These are phyloP conservation scores for Brienomyrus longianalis DNA, from an alignment of 2,113 vertebrate species.

Conservation along the genomic window DNA sequence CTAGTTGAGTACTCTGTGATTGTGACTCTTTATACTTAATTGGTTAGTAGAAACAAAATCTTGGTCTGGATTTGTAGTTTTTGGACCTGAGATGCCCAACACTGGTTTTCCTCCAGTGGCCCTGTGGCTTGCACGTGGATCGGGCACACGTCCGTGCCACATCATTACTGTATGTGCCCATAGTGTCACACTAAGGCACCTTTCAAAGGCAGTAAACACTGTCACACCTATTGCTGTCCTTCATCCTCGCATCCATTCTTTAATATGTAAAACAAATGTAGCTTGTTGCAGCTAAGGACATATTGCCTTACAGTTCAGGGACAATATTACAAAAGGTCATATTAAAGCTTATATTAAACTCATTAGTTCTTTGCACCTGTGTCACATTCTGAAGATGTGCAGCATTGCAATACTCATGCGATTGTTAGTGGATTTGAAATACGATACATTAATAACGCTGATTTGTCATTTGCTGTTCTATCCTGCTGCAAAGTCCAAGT, in stretches of 20 bases:
- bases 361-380: not conserved
- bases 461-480: not conserved
- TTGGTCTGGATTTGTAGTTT: not conserved
- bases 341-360: not conserved
- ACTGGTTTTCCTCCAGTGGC: not conserved
- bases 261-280: not conserved
- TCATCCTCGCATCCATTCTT: not conserved
- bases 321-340: not conserved
- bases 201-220: not conserved
- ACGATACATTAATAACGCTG: not conserved
- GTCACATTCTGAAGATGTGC: not conserved
- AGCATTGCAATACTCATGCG: not conserved
- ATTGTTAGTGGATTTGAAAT: not conserved
- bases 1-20: too few relatives aligned
- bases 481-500: not conserved
- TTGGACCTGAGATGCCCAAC: not conserved
- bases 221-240: not conserved
- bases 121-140: not conserved
- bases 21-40: not conserved
- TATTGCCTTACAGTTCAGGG: not conserved
- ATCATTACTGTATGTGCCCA: not conserved
- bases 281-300: not conserved
- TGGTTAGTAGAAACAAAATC: not conserved
- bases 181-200: not conserved
- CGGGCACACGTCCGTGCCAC: not conserved